Percentiles rank a stretch among this genome's conserved stretches.
phyloP scores from a whole-genome alignment of 2,797 vertebrate species.

The Cirrhinus mrigala region DNA sequence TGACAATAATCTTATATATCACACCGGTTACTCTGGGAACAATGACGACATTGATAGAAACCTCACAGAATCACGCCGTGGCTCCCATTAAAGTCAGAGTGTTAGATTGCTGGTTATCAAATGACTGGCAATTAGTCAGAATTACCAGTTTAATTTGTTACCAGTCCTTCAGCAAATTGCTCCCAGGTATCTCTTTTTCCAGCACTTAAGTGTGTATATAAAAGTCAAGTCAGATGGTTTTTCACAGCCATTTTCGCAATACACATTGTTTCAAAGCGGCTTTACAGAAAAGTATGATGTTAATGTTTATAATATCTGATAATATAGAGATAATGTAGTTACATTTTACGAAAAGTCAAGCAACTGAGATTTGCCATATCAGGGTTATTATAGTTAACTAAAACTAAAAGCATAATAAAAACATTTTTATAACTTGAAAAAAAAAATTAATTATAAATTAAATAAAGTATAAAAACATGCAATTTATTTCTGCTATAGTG shows the following conservation, averaged over 20 bases:
- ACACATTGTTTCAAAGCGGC: not conserved
- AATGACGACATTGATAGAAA: constrained; percentile 56
- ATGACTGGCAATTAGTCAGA: constrained; percentile 53
- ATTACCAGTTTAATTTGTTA: constrained; percentile 59
- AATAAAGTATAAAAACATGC: not conserved
- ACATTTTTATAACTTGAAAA: not conserved
- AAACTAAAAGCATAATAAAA: not conserved
- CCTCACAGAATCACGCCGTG: constrained; percentile 45
- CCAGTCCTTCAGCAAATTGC: constrained; percentile 57
- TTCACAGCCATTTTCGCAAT: not conserved
- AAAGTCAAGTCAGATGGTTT: not conserved
- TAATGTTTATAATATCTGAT: not conserved
- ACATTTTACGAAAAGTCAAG: not conserved
- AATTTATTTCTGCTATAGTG: not conserved
- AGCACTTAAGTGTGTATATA: not conserved
- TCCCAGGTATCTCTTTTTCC: constrained; percentile 52
- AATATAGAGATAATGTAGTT: not conserved
- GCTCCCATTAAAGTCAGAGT: constrained; percentile 42
- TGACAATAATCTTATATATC: constrained; percentile 48
- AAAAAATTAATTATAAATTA: not conserved
- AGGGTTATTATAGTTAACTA: not conserved
- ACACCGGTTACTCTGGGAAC: constrained; percentile 31
- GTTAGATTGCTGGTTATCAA: constrained; percentile 58
- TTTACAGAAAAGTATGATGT: not conserved
- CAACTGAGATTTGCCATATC: not conserved